Conservation (phyloP, 2,113 vertebrate genomes). For the Solea senegalensis region DNA sequence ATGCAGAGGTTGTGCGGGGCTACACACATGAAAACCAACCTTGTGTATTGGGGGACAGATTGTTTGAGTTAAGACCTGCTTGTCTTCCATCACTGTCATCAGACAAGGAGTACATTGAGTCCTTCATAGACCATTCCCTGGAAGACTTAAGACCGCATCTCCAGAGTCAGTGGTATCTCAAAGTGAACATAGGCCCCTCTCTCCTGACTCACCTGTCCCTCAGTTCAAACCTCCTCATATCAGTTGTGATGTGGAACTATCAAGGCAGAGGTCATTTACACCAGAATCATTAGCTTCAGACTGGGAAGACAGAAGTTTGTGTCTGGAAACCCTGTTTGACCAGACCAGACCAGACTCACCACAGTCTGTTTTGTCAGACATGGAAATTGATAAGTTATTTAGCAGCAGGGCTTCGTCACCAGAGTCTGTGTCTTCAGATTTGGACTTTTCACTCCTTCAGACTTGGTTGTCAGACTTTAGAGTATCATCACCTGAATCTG, state of each 20-base stretch:
- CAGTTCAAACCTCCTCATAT: not conserved
- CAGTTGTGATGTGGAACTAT: not conserved
- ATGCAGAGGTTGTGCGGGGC: not conserved
- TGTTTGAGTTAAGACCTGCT: too few relatives aligned
- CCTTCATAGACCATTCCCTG: not conserved
- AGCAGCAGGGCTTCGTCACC: too few relatives aligned
- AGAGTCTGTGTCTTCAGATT: too few relatives aligned
- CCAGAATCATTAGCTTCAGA: not conserved
- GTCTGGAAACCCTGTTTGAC: not conserved
- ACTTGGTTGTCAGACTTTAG: too few relatives aligned
- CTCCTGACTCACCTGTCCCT: conserved; percentile 10
- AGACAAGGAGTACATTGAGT: not conserved
- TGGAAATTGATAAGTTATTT: not conserved
- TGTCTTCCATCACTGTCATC: not conserved
- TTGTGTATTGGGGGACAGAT: not conserved
- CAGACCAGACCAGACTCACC: not conserved
- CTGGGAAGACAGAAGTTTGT: not conserved
- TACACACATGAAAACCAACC: too few relatives aligned
- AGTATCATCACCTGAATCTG: too few relatives aligned
- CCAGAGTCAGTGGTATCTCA: not conserved
- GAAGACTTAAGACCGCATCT: not conserved
- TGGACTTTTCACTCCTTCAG: too few relatives aligned
- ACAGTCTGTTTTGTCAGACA: conserved; percentile 3
- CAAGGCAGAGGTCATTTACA: not conserved
- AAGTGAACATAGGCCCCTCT: not conserved